Evolutionary conservation across 1,140 invertebrate species (phyloP).

Genomic region (Phymastichus coffea): DNA sequence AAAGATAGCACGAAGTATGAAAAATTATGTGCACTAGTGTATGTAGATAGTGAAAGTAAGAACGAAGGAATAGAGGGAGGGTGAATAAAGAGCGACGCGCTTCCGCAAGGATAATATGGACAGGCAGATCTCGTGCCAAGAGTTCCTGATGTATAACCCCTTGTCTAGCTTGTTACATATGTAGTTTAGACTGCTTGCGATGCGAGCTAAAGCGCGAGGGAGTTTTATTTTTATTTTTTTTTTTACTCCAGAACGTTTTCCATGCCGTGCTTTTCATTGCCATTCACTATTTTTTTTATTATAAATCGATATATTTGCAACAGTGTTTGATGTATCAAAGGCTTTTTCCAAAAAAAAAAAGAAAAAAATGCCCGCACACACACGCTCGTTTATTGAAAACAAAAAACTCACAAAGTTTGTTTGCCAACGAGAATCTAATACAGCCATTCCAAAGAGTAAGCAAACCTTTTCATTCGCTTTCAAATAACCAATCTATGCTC

Average conservation of each 20-base stretch:
- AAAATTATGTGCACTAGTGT: no score
- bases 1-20: conserved; percentile 3
- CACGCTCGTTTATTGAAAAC: no score
- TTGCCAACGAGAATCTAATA: no score
- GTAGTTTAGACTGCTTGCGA: conserved; percentile 12
- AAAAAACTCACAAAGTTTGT: no score
- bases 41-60: no score
- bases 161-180: conserved; percentile 20
- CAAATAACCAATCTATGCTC: no score
- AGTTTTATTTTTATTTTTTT: conserved; percentile 17
- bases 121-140: background rate
- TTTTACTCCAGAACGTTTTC: no score
- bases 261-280: no score
- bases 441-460: no score
- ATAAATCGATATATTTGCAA: no score
- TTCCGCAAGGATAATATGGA: background rate
- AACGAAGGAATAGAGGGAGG: background rate
- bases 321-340: background rate
- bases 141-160: conserved; percentile 12
- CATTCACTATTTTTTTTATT: no score
- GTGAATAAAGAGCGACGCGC: background rate
- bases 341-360: background rate
- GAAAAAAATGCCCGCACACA: background rate
- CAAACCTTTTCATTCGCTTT: no score
- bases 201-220: conserved; percentile 1